phyloP scores from a whole-genome alignment of 2,888 invertebrate species.

The Diogma glabrata region DNA sequence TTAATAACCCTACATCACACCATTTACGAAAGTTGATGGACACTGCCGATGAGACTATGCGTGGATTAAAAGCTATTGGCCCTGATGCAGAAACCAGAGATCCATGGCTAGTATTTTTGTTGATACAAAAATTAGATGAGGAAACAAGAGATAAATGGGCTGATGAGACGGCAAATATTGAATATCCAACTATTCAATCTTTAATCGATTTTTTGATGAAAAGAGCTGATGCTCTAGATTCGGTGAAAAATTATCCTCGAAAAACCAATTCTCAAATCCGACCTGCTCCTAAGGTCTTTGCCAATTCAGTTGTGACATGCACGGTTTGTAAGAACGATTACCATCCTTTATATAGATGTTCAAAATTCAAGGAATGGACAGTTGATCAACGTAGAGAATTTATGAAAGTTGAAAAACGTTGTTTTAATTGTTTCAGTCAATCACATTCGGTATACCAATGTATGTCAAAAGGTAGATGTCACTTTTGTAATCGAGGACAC shows the following conservation, averaged over 20 bases:
- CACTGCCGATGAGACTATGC: too few relatives aligned
- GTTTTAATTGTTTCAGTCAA: background rate
- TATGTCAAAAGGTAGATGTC: background rate
- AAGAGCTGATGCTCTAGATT: background rate
- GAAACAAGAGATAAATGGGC: background rate
- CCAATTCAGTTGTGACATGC: too few relatives aligned
- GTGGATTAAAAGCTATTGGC: background rate
- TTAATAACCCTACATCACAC: too few relatives aligned
- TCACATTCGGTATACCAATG: background rate
- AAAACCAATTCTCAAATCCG: too few relatives aligned
- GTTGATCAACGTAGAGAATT: background rate
- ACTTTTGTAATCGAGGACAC: background rate
- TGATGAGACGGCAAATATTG: background rate
- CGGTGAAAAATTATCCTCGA: background rate
- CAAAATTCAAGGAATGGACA: background rate
- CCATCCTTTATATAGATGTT: background rate
- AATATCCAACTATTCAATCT: background rate
- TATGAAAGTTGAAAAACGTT: background rate
- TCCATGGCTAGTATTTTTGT: background rate
- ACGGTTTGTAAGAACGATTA: background rate
- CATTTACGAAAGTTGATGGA: too few relatives aligned
- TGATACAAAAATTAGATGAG: too few relatives aligned
- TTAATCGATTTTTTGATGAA: background rate
- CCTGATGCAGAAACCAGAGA: background rate
- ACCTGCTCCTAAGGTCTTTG: too few relatives aligned